Base-by-base conservation (phyloP, 2,888 invertebrate species). In the Lasiommata megera region DNA sequence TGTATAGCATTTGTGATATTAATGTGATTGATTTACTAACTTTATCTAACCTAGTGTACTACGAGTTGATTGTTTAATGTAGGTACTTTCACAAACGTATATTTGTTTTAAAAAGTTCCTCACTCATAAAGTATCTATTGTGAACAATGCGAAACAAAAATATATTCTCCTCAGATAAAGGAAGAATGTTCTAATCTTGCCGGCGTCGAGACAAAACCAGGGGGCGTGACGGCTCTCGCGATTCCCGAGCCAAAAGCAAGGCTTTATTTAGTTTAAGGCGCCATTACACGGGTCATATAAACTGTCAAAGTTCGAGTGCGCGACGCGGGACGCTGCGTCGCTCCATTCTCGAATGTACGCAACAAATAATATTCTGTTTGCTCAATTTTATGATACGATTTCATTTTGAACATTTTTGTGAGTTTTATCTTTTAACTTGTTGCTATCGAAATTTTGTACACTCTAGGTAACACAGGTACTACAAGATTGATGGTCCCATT, bases 211-310 rank as follows among this genome's bases (percentile, higher is more conserved):
- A 80, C 86, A 82, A 82, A 82, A 79, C 80, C 70, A 73, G 77
- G 74, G 76, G 74, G 79, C 77, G 80, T 73, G 71, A 73, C 74
- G 71, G 60, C 67, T 60, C 67, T 73, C 65, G 68, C 77, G 70
- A 77, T 77, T 77, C 78, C 77, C 71, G 79, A 80, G 81, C 81
- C 82, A 84, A 88, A 88, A 84, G 80, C 81, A 84, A 83, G 81
- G 85, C 84, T 84, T 88, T 88, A 88, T 88, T 88, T 87, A 85
- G 84, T 87, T 87, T 83, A 87, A 86, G 87, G 82, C 82, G 77
- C 84, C 81, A 87, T 88, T 89, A 88, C 88, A 88, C 88, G 89
- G 89, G 86, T 88, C 89, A 88, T 89, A 88, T 87, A 88, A 87
- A 83, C 85, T 87, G 88, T 85, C 88, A 88, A 88, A 89, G 84